Conservation (phyloP, 2,113 vertebrate genomes). For the Piaya cayana region DNA sequence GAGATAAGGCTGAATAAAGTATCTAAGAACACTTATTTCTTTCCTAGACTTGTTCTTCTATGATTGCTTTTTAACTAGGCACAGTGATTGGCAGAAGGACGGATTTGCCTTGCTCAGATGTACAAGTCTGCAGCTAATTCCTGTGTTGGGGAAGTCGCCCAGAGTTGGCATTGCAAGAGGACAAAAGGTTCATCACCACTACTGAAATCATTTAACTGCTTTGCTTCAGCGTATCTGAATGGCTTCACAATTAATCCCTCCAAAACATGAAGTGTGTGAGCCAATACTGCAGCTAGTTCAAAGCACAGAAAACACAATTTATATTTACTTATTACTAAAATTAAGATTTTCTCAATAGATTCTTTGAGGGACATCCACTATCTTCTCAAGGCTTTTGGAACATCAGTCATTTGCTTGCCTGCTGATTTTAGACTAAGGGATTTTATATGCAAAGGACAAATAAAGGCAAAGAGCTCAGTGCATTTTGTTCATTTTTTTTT, state of each 20-base stretch:
- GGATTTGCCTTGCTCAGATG: background rate
- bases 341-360: background rate
- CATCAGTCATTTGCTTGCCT: background rate
- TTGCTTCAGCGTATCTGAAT: background rate
- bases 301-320: background rate
- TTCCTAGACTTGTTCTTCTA: background rate
- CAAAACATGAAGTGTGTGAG: background rate
- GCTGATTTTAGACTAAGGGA: background rate
- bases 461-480: background rate
- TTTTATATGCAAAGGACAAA: background rate
- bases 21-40: background rate
- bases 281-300: background rate
- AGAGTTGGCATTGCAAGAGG: background rate
- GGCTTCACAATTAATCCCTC: background rate
- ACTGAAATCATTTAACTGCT: background rate
- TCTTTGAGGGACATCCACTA: background rate
- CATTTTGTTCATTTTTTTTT: background rate
- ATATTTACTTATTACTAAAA: background rate
- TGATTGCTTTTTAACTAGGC: background rate
- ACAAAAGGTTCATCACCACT: background rate
- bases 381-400: background rate
- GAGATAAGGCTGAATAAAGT: background rate
- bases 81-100: background rate
- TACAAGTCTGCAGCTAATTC: background rate
- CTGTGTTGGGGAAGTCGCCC: background rate